These are phyloP conservation scores for Drosophila fuyamai DNA, from an alignment of 1,140 invertebrate species.

Conservation along the genomic window DNA sequence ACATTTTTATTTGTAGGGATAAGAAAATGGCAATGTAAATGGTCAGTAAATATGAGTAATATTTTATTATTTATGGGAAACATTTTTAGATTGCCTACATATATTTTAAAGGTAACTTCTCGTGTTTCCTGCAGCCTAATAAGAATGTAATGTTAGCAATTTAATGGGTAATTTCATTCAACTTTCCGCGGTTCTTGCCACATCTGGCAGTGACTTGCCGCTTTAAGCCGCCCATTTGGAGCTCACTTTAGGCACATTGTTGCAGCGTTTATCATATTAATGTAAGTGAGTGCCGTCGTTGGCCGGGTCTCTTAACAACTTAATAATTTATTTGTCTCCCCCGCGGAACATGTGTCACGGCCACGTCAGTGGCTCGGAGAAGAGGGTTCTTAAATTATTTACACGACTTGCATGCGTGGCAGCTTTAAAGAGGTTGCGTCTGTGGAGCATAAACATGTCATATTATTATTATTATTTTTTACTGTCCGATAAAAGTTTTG, in stretches of 20 bases:
- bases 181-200: constrained; percentile 2
- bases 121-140: constrained; percentile 6
- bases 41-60: neutral
- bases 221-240: constrained; percentile 13
- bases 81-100: neutral
- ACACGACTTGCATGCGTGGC: constrained; percentile 78
- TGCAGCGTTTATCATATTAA: constrained; percentile 61
- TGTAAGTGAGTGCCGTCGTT: constrained; percentile 60
- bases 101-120: constrained; percentile 16
- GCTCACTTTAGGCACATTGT: constrained; percentile 45
- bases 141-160: constrained; percentile 13
- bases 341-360: constrained; percentile 62
- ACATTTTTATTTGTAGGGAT: neutral
- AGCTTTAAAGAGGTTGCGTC: constrained; percentile 63
- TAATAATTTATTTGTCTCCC: constrained; percentile 72
- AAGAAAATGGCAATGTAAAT: neutral
- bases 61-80: neutral
- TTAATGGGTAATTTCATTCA: constrained; percentile 15
- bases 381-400: constrained; percentile 69
- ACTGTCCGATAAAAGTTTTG: constrained; percentile 70
- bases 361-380: constrained; percentile 40
- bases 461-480: constrained; percentile 65
- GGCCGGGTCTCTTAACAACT: constrained; percentile 67
- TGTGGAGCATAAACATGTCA: constrained; percentile 75
- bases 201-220: constrained; percentile 25